Percentiles rank a stretch among this genome's conserved stretches.
These are phyloP conservation scores for Periparus ater DNA, from an alignment of 2,797 vertebrate genomes.

Conservation along the genomic window DNA sequence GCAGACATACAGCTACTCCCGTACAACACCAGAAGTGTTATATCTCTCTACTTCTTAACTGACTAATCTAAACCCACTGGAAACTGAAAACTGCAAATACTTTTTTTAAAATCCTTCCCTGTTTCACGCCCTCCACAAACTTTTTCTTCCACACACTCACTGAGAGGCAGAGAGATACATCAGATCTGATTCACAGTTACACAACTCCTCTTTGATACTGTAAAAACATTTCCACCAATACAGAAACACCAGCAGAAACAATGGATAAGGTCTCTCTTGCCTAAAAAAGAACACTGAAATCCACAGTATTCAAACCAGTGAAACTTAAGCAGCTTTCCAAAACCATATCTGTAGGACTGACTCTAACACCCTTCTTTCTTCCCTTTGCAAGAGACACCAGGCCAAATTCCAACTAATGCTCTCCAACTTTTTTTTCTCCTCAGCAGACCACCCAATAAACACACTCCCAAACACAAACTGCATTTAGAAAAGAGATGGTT, in stretches of 20 bases:
- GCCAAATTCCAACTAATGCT: not conserved
- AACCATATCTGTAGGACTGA: not conserved
- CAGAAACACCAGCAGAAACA: not conserved
- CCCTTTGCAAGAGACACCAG: not conserved
- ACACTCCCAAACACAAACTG: not conserved
- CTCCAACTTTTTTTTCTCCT: not conserved
- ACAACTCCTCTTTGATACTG: not conserved
- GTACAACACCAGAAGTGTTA: fast-evolving
- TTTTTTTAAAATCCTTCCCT: not conserved
- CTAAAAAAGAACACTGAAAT: not conserved
- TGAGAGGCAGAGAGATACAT: not conserved
- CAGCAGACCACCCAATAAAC: not conserved
- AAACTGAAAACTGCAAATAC: not conserved
- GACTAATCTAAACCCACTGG: not conserved
- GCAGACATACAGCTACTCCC: not conserved
- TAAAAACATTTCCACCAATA: not conserved
- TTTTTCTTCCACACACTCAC: not conserved
- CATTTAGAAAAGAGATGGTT: not conserved
- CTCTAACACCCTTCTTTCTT: not conserved
- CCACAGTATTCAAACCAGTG: not conserved
- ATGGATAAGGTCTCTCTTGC: not conserved
- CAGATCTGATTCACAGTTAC: not conserved
- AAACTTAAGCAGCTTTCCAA: not conserved
- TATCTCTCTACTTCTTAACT: not conserved
- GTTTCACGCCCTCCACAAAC: fast-evolving